These are phyloP conservation scores for Phaethornis superciliosus DNA, from an alignment of 2,113 vertebrate genomes.

Conservation along the genomic window DNA sequence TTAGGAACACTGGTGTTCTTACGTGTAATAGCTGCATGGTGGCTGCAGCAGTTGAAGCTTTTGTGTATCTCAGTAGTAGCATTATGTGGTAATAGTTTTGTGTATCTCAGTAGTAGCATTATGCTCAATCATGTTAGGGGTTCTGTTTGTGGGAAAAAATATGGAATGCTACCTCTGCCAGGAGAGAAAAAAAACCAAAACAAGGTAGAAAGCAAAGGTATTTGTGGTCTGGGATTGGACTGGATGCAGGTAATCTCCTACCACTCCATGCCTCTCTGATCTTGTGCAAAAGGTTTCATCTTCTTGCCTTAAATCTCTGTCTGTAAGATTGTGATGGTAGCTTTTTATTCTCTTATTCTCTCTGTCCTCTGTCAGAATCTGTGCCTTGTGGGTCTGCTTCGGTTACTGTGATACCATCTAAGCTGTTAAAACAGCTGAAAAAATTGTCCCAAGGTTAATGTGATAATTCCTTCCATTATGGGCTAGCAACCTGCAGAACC, in stretches of 20 bases:
- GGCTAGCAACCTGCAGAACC: neutral
- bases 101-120: neutral
- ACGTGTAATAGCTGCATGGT: rapidly evolving
- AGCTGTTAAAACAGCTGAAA: neutral
- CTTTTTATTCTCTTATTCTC: neutral
- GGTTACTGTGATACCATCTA: neutral
- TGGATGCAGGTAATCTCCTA: neutral
- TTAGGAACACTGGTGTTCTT: neutral
- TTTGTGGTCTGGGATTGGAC: neutral
- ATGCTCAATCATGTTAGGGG: rapidly evolving
- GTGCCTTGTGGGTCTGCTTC: neutral
- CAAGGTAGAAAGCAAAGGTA: neutral
- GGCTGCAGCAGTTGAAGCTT: neutral
- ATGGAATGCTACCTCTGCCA: rapidly evolving
- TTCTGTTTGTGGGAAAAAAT: neutral
- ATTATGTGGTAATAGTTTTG: too few species aligned
- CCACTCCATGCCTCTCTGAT: neutral
- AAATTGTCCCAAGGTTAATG: neutral
- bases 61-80: neutral
- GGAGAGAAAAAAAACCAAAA: rapidly evolving
- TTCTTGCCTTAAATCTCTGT: neutral
- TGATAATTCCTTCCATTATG: neutral
- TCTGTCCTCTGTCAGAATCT: rapidly evolving
- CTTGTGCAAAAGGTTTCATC: neutral
- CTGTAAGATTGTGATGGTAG: neutral